Base-by-base conservation (phyloP, 2,888 invertebrate genomes). In the Polydrusus pterygomalis region DNA sequence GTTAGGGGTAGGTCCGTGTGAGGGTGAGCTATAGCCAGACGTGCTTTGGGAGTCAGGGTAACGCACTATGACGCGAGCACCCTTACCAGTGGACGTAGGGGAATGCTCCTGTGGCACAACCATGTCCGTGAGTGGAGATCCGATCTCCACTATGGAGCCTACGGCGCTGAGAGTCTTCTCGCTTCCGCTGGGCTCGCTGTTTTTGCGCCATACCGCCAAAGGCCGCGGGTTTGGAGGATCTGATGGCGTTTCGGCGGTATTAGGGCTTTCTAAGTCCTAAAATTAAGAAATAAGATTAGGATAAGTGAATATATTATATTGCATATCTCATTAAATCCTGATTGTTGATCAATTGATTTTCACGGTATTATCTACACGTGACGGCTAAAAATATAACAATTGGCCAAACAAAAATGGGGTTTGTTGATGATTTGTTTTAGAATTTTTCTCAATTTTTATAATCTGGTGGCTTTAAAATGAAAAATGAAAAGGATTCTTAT, bases 1-100 rank as follows among this genome's bases (percentile, higher is more conserved):
- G 79, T 86, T 86, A 54, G 87, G 86, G 51, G 87, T 87, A 69
- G 83, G 84, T 40, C 82, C 84, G 73, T 86, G 87, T 70, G 87
- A 87, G 70, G 89, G 89, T 73, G 89, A 89, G 80, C 88, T 89
- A 83, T 89, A 89, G 69, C 89, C 89, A 34, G 89, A 89, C 58
- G 89, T 89, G 83, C 89, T 89, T 83, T 88, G 88, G 79, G 89
- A 88, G 79, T 88, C 87, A 79, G 85, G 85, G 79, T 84, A 84
- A 77, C 84, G 85, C 80, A 88, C 85, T 80, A 86, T 81, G 80
- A 87, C 84, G 80, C 85, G 83, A 74, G 85, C 83, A 81, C 83
- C 83, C 84, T 84, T 85, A 84, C 85, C 86, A 81, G 82, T 82
- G 54, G 51, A 30, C 40, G 47, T 51, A 84, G 81, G 80, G 80